Evolutionary conservation across 2,797 vertebrate genomes (phyloP), one percentile per base, ranked within the genome.

Genomic region (Tiaroga cobitis): DNA sequence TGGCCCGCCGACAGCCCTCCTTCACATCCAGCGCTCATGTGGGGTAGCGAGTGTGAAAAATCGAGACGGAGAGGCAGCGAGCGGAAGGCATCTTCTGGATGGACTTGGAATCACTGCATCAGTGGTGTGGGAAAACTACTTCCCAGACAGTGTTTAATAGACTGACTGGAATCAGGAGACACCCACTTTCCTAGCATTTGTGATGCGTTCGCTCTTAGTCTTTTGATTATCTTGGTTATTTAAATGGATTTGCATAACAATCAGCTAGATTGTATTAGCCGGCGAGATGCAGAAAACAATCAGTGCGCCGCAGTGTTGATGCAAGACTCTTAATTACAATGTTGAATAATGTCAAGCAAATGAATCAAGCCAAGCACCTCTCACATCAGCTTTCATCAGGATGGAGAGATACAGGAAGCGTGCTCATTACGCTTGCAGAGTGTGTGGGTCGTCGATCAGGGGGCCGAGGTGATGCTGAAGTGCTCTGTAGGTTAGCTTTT

Each of bases 201-300:
- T 61, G 72, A 67, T 79, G 86, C 70, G 15, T 86, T 85, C 72
- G 54, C 83, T 80, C 69, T 46, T 68, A 86, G 63, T 88, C 70
- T 74, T 89, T 87, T 82, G 72, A 92, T 87, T 89, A 70, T 87
- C 87, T 90, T 90, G 56, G 70, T 86, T 84, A 85, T 91, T 88
- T 89, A 80, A 89, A 90, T 87, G 88, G 86, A 93, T 94, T 93
- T 91, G 88, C 91, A 93, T 92, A 89, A 92, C 91, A 93, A 90
- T 91, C 54, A 85, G 80, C 85, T 59, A 84, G 59, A 86, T 90
- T 91, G 89, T 88, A 89, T 90, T 90, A 90, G 85, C 85, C n/a
- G 82, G 56, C 24, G 82, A 90, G 87, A 90, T 84, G 86, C 80
- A 89, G 88, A 93, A 91, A 90, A 89, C 86, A 92, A 92, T 93